phyloP scores from a whole-genome alignment of 2,797 vertebrate species.

The Hyperoplus immaculatus region DNA sequence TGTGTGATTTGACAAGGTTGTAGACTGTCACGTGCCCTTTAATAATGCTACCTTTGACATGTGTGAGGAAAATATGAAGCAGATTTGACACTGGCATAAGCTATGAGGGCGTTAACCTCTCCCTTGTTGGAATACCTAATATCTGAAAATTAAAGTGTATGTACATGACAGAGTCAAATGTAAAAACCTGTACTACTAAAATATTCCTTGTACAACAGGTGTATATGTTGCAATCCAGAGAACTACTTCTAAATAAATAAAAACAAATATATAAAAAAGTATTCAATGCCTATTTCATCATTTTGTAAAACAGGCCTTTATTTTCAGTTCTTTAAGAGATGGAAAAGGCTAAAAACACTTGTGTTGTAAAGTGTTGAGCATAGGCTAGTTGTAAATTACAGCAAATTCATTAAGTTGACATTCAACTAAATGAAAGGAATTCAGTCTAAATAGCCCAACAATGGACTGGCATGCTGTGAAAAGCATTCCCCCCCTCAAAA shows the following conservation, averaged over 20 bases:
- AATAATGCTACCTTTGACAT: conserved; percentile 42
- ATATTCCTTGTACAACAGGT: conserved; percentile 76
- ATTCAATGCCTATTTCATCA: background rate
- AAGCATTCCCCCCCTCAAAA: too few relatives aligned
- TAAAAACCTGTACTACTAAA: conserved; percentile 76
- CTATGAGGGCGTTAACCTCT: conserved; percentile 21
- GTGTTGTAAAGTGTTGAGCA: background rate
- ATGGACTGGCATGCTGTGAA: too few relatives aligned
- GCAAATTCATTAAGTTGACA: too few relatives aligned
- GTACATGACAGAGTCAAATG: conserved; percentile 66
- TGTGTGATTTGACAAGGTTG: conserved; percentile 46
- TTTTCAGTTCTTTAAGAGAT: background rate
- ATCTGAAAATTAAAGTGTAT: conserved; percentile 43
- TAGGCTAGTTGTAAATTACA: background rate
- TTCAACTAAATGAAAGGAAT: too few relatives aligned
- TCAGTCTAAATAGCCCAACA: too few relatives aligned
- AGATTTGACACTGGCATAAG: conserved; percentile 37
- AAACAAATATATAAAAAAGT: conserved; percentile 58
- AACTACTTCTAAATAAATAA: conserved; percentile 80
- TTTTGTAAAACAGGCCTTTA: background rate
- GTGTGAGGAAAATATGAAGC: conserved; percentile 17
- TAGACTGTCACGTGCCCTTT: conserved; percentile 59
- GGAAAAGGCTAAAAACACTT: background rate
- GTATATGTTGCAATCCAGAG: conserved; percentile 79
- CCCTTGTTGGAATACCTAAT: conserved; percentile 40